phyloP scores from a whole-genome alignment of 1,140 invertebrate species.

The Megalopta genalis region DNA sequence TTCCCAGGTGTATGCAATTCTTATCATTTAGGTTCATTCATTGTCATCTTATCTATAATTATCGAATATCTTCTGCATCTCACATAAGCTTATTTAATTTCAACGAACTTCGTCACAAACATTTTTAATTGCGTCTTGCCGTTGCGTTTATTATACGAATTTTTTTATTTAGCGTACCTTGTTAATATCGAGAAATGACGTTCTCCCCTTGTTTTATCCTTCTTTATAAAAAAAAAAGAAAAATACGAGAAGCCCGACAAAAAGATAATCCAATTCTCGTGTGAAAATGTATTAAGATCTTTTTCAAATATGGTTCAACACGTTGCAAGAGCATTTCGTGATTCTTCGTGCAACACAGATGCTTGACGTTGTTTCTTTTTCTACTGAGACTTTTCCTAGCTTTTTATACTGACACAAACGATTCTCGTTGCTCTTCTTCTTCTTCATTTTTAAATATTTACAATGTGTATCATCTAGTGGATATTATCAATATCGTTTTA shows the following conservation, averaged over 20 bases:
- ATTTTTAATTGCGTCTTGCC: constrained; percentile 52
- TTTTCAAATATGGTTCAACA: constrained; percentile 25
- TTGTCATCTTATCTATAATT: constrained; percentile 43
- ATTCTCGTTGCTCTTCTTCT: constrained; percentile 8
- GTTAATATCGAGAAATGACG: constrained; percentile 23
- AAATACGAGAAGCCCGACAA: too few relatives aligned
- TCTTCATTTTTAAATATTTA: constrained; percentile 25
- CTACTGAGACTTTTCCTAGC: not conserved
- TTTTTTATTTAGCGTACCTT: constrained; percentile 51
- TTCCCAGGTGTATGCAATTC: constrained; percentile 50
- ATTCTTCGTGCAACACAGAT: not conserved
- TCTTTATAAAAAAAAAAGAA: constrained; percentile 6
- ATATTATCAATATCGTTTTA: constrained; percentile 31
- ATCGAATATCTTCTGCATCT: constrained; percentile 46
- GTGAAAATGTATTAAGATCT: not conserved
- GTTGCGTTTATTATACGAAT: constrained; percentile 49
- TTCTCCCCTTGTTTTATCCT: constrained; percentile 4
- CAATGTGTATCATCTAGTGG: constrained; percentile 22
- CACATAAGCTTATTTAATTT: constrained; percentile 50
- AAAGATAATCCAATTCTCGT: constrained; percentile 8
- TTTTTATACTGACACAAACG: constrained; percentile 16
- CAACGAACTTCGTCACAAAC: constrained; percentile 31
- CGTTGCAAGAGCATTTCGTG: not conserved
- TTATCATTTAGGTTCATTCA: constrained; percentile 51
- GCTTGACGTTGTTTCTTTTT: not conserved